Conservation (phyloP, 2,888 invertebrate genomes). For the Polydrusus tereticollis region DNA sequence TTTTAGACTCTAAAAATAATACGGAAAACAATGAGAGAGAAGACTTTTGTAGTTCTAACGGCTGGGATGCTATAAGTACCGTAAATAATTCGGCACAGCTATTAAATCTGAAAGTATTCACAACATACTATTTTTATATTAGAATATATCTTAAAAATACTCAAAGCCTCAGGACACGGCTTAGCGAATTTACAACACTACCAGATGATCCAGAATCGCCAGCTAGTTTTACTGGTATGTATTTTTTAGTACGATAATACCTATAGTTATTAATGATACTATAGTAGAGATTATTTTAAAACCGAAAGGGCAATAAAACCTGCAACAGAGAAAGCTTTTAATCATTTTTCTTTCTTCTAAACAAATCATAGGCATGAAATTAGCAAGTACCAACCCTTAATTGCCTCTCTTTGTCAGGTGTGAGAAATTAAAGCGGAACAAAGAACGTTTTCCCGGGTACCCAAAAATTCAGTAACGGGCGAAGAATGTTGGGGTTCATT, state of each 20-base stretch:
- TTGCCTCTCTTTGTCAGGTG: too few relatives aligned
- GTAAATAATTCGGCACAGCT: conserved; percentile 59
- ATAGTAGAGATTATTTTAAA: too few relatives aligned
- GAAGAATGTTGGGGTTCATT: too few relatives aligned
- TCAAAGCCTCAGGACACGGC: conserved; percentile 46
- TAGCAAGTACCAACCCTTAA: too few relatives aligned
- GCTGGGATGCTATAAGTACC: conserved; percentile 60
- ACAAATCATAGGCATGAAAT: too few relatives aligned
- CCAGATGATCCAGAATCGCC: conserved; percentile 71
- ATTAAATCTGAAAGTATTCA: conserved; percentile 73
- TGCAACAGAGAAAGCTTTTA: too few relatives aligned
- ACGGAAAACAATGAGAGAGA: background rate
- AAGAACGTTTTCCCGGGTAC: too few relatives aligned
- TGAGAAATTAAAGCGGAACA: too few relatives aligned
- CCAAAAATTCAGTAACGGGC: too few relatives aligned
- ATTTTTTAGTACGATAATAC: background rate
- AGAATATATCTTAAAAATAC: conserved; percentile 63
- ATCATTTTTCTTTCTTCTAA: too few relatives aligned
- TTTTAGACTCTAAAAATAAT: background rate
- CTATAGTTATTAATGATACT: too few relatives aligned
- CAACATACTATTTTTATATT: conserved; percentile 81
- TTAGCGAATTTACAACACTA: conserved; percentile 76
- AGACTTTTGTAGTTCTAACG: conserved; percentile 58
- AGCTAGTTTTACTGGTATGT: conserved; percentile 53
- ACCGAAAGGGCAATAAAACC: too few relatives aligned